Conservation (phyloP, 2,888 invertebrate species). For the Rambutsinella grinnellia region DNA sequence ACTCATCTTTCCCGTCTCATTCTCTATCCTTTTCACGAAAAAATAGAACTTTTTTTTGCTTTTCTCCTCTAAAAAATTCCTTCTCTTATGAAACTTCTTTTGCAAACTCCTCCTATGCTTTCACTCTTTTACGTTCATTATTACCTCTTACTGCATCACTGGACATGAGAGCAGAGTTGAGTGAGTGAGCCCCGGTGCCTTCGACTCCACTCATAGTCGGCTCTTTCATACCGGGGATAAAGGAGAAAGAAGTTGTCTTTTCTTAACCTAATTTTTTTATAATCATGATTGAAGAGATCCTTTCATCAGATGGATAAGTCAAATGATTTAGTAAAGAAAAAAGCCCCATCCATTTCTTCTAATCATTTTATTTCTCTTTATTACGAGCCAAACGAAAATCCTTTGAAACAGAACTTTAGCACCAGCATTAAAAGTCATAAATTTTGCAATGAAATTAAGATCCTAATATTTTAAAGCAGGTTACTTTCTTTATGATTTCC, state of each 20-base stretch:
- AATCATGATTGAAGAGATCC: constrained; percentile 41
- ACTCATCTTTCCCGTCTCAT: constrained; percentile 7
- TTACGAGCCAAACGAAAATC: too few species aligned
- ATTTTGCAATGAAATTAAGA: too few species aligned
- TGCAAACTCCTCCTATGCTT: background rate
- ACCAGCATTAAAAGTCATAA: too few species aligned
- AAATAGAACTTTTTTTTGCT: background rate
- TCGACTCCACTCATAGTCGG: background rate
- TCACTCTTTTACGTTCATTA: background rate
- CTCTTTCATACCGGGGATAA: background rate
- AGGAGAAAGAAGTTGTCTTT: constrained; percentile 20
- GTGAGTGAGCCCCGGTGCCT: background rate
- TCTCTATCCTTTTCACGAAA: too few species aligned
- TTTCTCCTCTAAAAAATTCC: background rate
- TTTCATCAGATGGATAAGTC: constrained; percentile 20
- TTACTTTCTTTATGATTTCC: too few species aligned
- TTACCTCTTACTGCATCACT: constrained; percentile 24
- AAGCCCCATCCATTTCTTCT: background rate
- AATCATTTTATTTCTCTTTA: background rate
- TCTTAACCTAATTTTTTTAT: constrained; percentile 43
- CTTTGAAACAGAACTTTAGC: too few species aligned
- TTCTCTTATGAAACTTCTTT: background rate
- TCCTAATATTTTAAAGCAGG: too few species aligned
- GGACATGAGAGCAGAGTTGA: constrained; percentile 9
- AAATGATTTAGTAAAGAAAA: background rate